These are phyloP conservation scores for Astreopora myriophthalma DNA, from an alignment of 64 coral and sea anemone genomes.

Conservation along the genomic window DNA sequence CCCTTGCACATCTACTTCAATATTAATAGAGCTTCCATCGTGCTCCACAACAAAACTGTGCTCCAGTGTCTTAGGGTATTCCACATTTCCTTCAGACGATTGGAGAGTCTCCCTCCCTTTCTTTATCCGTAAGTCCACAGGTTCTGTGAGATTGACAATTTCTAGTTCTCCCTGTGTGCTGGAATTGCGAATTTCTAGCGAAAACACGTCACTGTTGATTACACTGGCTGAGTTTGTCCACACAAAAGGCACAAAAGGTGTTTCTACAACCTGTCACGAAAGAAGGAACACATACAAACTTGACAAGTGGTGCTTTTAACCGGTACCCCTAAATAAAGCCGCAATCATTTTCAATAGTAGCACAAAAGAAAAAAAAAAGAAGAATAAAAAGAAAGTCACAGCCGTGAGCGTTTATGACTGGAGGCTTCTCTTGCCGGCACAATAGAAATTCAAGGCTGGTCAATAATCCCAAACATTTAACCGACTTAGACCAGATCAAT, in stretches of 20 bases:
- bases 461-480: no score
- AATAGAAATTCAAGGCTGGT: no score
- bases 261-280: neutral
- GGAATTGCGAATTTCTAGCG: neutral
- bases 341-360: no score
- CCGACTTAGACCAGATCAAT: no score
- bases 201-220: neutral
- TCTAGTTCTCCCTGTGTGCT: neutral
- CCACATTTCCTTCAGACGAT: neutral
- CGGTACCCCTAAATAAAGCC: no score
- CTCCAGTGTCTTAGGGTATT: slow-evolving; percentile 10
- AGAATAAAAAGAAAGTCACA: no score
- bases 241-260: neutral
- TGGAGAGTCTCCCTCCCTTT: neutral
- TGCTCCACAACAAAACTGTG: slow-evolving; percentile 13
- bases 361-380: no score
- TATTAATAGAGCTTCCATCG: slow-evolving; percentile 49
- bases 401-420: no score
- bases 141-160: slow-evolving; percentile 34
- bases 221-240: slow-evolving; percentile 8
- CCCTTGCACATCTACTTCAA: neutral
- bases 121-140: slow-evolving; percentile 21
- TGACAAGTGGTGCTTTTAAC: neutral
- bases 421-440: no score
- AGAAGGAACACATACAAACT: neutral